Evolutionary conservation across 2,797 vertebrate genomes (phyloP), one percentile per base, ranked within the genome.

Genomic region (Mormyrops boulengeri): DNA sequence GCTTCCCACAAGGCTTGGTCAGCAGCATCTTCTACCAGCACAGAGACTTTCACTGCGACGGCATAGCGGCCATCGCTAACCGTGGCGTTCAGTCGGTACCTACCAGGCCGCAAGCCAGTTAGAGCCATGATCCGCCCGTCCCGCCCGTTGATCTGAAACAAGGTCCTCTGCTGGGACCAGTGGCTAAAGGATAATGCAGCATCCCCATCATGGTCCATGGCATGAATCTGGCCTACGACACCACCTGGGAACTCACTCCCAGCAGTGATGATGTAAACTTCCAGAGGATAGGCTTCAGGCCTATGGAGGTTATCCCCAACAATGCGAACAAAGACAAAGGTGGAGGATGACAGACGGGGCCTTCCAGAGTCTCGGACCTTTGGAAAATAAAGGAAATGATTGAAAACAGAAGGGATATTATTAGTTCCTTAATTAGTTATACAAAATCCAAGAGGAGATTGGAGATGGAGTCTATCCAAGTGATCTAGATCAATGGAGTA

Each of bases 91-190:
- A 99, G 96, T 92, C 98, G 95, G 89, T 99, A 99, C 94, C 93
- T 96, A 95, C 98, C 98, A 93, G 97, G 97, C 91, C 96, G 94
- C 93, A 99, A 98, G 6, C 98, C 96, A 91, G 99, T 98, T 91
- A 99, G 95, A 86, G 96, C 95, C 73, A 99, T 97, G 89, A 97
- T 99, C 97, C 98, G 99, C 91, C 98, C 98, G 44, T 97, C 97
- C 91, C 98, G 97, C 89, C 96, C 96, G 93, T 96, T 97, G 89
- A 99, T 96, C 0, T 95, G 96, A 92, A 99, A 99, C 92, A 97
- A 94, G 89, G 93, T 96, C 94, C 96, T 96, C 92, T 96, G 93
- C 90, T 95, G 96, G 82, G 96, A 94, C 91, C 95, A 97, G 88
- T 98, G 96, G 88, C 95, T 98, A 86, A 98, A 99, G 0, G 97